Conservation (phyloP, 2,113 vertebrate genomes). For the Triplophysa rosa region DNA sequence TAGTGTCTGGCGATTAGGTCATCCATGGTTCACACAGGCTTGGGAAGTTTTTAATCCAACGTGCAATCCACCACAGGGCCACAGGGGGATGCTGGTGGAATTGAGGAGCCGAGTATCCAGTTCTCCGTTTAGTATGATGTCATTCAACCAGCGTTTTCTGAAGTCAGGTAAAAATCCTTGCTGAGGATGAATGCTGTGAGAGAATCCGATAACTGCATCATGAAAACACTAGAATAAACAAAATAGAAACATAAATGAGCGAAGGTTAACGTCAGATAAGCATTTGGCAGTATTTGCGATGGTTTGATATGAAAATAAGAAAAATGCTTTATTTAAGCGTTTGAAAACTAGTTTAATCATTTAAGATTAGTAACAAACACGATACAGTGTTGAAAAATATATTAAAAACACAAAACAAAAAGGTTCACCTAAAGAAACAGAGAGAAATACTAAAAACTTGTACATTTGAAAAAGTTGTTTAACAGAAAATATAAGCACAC, state of each 20-base stretch:
- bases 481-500: not conserved
- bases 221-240: conserved; percentile 47
- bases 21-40: conserved; percentile 61
- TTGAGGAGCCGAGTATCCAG: conserved; percentile 46
- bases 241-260: not conserved
- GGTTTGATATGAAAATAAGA: not conserved
- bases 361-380: not conserved
- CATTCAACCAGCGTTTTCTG: conserved; percentile 37
- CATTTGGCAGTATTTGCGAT: not conserved
- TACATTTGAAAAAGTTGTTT: not conserved
- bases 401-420: not conserved
- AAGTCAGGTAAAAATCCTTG: conserved; percentile 62
- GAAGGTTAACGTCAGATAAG: not conserved
- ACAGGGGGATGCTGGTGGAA: conserved; percentile 61
- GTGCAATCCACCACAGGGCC: conserved; percentile 55
- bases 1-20: conserved; percentile 90
- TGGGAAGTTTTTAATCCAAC: conserved; percentile 56
- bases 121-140: conserved; percentile 29
- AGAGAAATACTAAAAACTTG: not conserved
- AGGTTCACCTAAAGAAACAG: not conserved
- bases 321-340: not conserved
- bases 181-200: conserved; percentile 47
- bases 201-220: conserved; percentile 50
- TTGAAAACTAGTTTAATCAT: not conserved
- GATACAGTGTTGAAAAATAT: not conserved